phyloP scores from a whole-genome alignment of 2,797 vertebrate genomes.

The Enteromius afrohamiltoni region DNA sequence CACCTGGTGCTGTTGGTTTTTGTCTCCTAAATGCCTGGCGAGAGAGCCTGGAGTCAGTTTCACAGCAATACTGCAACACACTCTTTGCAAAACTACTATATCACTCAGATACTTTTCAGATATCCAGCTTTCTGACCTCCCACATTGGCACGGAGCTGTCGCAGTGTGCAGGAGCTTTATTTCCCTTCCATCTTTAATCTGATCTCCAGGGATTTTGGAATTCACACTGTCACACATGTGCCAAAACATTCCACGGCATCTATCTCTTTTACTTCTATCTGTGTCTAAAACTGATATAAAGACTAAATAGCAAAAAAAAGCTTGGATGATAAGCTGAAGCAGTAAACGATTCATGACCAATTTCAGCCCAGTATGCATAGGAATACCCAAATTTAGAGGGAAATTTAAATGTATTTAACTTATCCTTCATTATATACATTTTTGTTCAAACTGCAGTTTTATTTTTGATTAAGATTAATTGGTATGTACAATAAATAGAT shows the following conservation, averaged over 20 bases:
- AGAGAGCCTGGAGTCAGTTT: slow-evolving; percentile 23
- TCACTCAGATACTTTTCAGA: slow-evolving; percentile 37
- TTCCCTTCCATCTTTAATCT: slow-evolving; percentile 56
- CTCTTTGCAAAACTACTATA: slow-evolving; percentile 34
- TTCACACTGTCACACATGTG: slow-evolving; percentile 50
- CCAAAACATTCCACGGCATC: slow-evolving; percentile 40
- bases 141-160: slow-evolving; percentile 36
- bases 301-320: slow-evolving; percentile 35
- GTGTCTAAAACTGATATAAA: slow-evolving; percentile 24
- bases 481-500: not conserved
- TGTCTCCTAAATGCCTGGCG: slow-evolving; percentile 14
- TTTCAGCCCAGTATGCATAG: not conserved
- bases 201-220: slow-evolving; percentile 50
- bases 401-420: not conserved
- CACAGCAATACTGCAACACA: not conserved
- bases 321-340: slow-evolving; percentile 12
- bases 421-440: not conserved
- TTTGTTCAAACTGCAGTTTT: not conserved
- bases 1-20: slow-evolving; percentile 20
- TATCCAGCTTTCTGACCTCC: slow-evolving; percentile 44
- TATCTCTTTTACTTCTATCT: slow-evolving; percentile 28
- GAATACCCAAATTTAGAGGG: not conserved
- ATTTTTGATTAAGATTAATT: not conserved
- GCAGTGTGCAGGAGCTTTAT: slow-evolving; percentile 47
- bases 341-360: slow-evolving; percentile 17